These are phyloP conservation scores for Tautogolabrus adspersus DNA, from an alignment of 2,113 vertebrate species.

Conservation along the genomic window DNA sequence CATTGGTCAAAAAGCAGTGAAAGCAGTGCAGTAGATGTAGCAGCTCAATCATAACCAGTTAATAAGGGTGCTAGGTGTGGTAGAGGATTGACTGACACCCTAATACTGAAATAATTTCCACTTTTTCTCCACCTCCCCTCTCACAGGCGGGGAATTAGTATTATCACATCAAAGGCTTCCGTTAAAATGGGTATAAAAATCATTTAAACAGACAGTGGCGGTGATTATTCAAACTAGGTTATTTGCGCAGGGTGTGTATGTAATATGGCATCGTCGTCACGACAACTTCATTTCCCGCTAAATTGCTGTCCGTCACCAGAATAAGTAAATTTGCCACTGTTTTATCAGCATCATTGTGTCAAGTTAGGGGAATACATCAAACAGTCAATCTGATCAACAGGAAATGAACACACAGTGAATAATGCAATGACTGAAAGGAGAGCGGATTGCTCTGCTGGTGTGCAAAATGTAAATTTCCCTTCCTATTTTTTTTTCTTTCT, in stretches of 20 bases:
- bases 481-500: constrained; percentile 38
- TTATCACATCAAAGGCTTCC: constrained; percentile 96
- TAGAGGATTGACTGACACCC: constrained; percentile 93
- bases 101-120: constrained; percentile 97
- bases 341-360: constrained; percentile 92
- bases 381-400: constrained; percentile 92
- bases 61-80: constrained; percentile 89
- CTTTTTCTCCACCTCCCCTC: constrained; percentile 85
- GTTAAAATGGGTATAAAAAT: constrained; percentile 93
- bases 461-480: constrained; percentile 82
- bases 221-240: constrained; percentile 97
- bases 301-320: constrained; percentile 95
- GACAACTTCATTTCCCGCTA: constrained; percentile 96
- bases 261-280: constrained; percentile 86
- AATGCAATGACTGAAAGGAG: constrained; percentile 81
- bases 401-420: constrained; percentile 85
- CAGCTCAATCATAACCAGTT: constrained; percentile 95
- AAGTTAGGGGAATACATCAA: constrained; percentile 86
- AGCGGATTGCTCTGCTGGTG: constrained; percentile 79
- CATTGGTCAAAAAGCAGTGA: constrained; percentile 61
- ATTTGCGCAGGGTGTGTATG: constrained; percentile 88
- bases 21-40: constrained; percentile 87
- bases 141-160: constrained; percentile 92
- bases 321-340: constrained; percentile 93
- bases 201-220: constrained; percentile 96